Evolutionary conservation across 2,888 invertebrate genomes (phyloP).

Genomic region (Minunthozetes semirufus): DNA sequence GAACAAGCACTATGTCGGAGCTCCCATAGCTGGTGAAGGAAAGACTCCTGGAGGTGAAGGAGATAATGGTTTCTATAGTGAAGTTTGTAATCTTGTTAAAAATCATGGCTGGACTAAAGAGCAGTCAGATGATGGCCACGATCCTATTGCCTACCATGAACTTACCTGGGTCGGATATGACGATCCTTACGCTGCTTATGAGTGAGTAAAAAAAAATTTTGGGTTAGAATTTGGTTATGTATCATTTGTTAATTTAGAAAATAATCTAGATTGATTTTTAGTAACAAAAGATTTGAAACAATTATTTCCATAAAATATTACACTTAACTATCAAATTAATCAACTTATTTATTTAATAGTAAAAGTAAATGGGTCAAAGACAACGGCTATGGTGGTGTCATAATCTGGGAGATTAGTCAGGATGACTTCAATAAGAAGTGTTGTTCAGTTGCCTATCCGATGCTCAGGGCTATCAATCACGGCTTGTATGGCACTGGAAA

Average conservation of each 20-base stretch:
- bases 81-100: neutral
- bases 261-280: too few species aligned
- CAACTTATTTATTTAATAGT: neutral
- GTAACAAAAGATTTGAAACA: too few species aligned
- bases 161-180: slow-evolving; percentile 21
- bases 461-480: slow-evolving; percentile 29
- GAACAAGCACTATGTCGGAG: neutral
- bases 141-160: neutral
- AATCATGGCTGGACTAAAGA: slow-evolving; percentile 18
- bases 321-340: too few species aligned
- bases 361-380: slow-evolving; percentile 18
- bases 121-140: neutral
- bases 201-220: neutral
- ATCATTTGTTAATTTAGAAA: too few species aligned
- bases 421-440: slow-evolving; percentile 7
- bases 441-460: slow-evolving; percentile 18
- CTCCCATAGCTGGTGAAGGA: neutral
- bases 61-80: neutral
- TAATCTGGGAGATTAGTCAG: slow-evolving; percentile 13
- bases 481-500: slow-evolving; percentile 9
- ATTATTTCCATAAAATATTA: too few species aligned
- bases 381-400: slow-evolving; percentile 26
- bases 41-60: neutral
- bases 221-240: neutral
- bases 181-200: slow-evolving; percentile 16